Base-by-base conservation (phyloP, 2,888 invertebrate genomes). In the Liopterus haemorrhoidalis region DNA sequence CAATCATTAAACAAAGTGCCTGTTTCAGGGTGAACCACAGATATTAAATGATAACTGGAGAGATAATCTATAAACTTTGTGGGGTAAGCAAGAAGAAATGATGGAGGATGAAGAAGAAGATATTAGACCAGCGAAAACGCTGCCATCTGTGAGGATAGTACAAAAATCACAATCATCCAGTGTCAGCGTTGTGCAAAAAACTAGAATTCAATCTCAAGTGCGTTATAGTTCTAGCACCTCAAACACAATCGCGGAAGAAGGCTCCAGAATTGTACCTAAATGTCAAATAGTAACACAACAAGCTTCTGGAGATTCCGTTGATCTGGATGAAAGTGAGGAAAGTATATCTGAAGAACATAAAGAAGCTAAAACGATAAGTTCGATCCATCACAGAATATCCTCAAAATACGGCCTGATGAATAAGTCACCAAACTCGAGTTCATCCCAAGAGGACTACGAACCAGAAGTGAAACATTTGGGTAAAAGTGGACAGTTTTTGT, bases 381-480 rank as follows among this genome's bases (percentile, higher is more conserved):
- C 66, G 21, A 59, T 57, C 39, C 66, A 63, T 38, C 41, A 50
- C 5, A 58, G 53, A 2, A 47, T 45, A 2, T 65, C 66, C 18
- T 66, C 63, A 8, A 60, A 59, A 37, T 65, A 66, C 51, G 67
- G 64, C 31, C 52, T 61, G 19, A 45, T 65, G 40, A 66, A 64
- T 41, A 68, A 66, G 55, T 67, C 67, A 8, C 66, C 66, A 22
- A 68, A 66, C 45, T 82, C 82, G 1, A 81, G 81, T 58, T 82
- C 81, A 19, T 81, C 81, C 49, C 81, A 82, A 60, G 82, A 82
- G 60, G 82, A 82, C 55, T 75, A 74, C 55, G 75, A 76, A 48
- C 75, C 76, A 22, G 79, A 81, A 55, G 67, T 74, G 21, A 75
- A 76, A 53, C 60, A 59, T 48, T 59, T 41, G 40, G 50, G 50